Percentiles rank a stretch among this genome's conserved stretches.
Evolutionary conservation across 1,140 invertebrate genomes (phyloP).

Genomic region (Gonioctena quinquepunctata): DNA sequence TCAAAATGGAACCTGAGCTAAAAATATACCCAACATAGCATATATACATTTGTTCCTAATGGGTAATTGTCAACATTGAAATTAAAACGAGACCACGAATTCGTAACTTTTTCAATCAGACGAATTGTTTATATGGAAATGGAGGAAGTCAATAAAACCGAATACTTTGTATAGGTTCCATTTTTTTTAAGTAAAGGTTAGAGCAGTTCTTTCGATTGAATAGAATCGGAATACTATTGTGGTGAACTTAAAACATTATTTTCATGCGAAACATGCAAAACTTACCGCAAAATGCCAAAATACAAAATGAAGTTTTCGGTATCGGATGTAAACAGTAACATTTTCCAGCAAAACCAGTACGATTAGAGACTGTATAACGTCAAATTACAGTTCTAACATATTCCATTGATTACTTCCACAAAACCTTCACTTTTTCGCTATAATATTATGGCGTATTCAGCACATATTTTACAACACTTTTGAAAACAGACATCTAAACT

Average conservation of each 20-base stretch:
- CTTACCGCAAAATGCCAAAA: slow-evolving; percentile 47
- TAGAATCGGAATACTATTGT: too few species aligned
- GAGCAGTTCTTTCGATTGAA: too few species aligned
- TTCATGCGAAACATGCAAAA: slow-evolving; percentile 34
- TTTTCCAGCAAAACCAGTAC: slow-evolving; percentile 43
- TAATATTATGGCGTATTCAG: slow-evolving; percentile 43
- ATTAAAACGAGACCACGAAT: too few species aligned
- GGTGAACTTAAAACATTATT: too few species aligned
- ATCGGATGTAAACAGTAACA: slow-evolving; percentile 55
- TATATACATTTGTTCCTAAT: background rate
- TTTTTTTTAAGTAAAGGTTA: too few species aligned
- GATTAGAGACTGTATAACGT: slow-evolving; percentile 37
- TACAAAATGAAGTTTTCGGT: slow-evolving; percentile 44
- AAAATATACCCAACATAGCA: background rate
- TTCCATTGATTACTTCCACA: slow-evolving; percentile 41
- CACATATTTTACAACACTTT: slow-evolving; percentile 50
- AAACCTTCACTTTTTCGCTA: slow-evolving; percentile 39
- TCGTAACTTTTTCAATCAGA: too few species aligned
- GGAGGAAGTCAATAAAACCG: too few species aligned
- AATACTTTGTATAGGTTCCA: too few species aligned
- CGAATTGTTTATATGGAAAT: too few species aligned
- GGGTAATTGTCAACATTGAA: too few species aligned
- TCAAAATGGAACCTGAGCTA: background rate
- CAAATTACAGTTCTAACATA: slow-evolving; percentile 43
- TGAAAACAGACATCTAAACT: slow-evolving; percentile 57